A percentile compares a stretch with the other conserved stretches of the same genome.
These are phyloP conservation scores for Corella eumyota DNA, from an alignment of 23 tunicate species.

Conservation along the genomic window DNA sequence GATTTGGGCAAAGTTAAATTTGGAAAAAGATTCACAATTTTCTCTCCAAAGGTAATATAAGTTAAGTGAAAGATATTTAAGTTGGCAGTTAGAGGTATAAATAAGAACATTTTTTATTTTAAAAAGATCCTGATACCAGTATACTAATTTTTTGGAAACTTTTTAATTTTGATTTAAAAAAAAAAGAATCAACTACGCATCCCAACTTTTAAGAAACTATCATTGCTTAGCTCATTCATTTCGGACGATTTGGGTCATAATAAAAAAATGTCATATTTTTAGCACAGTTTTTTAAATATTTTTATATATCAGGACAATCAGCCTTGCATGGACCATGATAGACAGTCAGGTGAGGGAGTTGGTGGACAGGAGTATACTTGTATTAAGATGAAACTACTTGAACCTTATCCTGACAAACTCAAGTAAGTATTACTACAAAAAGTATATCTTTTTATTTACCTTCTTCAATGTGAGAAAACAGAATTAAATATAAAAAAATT, in stretches of 20 bases:
- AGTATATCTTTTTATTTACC: neutral
- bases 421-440: conserved; percentile 20
- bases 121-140: no score
- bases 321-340: conserved; percentile 99
- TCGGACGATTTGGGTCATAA: no score
- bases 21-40: conserved; percentile 87
- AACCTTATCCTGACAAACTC: conserved; percentile 77
- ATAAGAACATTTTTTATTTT: no score
- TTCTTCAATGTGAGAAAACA: neutral
- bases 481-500: neutral
- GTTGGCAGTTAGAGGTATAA: neutral
- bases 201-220: no score
- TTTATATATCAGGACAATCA: conserved; percentile 60
- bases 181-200: no score
- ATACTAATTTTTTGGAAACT: no score
- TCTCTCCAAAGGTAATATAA: conserved; percentile 74
- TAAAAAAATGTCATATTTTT: no score
- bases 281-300: neutral
- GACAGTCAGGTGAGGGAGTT: conserved; percentile 97
- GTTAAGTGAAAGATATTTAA: neutral
- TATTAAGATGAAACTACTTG: conserved; percentile 81
- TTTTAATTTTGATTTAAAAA: no score
- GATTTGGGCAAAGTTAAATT: conserved; percentile 75
- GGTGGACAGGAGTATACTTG: conserved; percentile 95
- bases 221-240: no score